A percentile compares a stretch with the other conserved stretches of the same genome.
Conservation (phyloP, 2,888 invertebrate species). For the Melitaea athalia region DNA sequence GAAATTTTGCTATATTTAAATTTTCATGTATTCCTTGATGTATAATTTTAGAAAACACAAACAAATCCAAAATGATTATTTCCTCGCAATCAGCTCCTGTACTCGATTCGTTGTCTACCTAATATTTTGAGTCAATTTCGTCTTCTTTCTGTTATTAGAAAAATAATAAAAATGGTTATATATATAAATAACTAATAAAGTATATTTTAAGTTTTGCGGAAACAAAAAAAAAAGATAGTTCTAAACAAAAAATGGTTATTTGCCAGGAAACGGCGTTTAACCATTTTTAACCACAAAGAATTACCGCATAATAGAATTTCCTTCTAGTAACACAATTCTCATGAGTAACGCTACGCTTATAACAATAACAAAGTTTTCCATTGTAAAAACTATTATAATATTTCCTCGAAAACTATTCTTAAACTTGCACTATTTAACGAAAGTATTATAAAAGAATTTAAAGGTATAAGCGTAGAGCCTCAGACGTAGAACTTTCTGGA, state of each 20-base stretch:
- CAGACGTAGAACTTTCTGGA: constrained; percentile 20
- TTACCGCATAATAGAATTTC: not conserved
- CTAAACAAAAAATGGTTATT: not conserved
- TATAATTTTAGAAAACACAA: no score
- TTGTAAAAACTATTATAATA: constrained; percentile 3
- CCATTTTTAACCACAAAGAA: not conserved
- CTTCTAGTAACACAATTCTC: not conserved
- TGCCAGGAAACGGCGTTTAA: not conserved
- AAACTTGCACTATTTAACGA: constrained; percentile 7
- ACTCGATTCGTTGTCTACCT: no score
- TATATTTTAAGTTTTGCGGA: not conserved
- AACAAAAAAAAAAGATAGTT: not conserved
- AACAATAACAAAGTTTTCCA: constrained; percentile 8
- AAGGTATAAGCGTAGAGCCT: constrained; percentile 16
- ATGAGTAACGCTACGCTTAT: not conserved
- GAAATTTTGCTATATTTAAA: no score
- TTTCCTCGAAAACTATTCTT: constrained; percentile 9
- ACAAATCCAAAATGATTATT: no score
- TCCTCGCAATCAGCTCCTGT: no score
- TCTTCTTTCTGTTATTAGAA: no score
- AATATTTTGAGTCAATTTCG: no score
- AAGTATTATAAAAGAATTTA: constrained; percentile 24
- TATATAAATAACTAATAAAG: no score
- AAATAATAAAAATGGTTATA: no score
- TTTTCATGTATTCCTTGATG: no score